phyloP scores from a whole-genome alignment of 2,113 vertebrate genomes.

The Microcebus murinus region DNA sequence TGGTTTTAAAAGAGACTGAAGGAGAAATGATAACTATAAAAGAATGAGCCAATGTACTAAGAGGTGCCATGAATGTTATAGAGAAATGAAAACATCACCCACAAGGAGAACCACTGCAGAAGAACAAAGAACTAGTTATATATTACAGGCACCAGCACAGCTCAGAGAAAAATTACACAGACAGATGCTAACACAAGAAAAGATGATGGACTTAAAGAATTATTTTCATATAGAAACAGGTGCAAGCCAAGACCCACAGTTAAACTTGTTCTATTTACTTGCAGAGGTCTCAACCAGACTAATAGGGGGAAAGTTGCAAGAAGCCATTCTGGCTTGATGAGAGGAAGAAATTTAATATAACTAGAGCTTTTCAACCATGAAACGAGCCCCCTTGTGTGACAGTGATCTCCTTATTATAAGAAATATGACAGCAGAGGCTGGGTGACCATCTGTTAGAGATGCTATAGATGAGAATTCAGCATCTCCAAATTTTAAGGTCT shows the following conservation, averaged over 20 bases:
- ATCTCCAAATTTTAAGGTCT: slow-evolving; percentile 12
- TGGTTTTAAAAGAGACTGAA: not conserved
- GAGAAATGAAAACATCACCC: not conserved
- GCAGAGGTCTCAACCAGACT: not conserved
- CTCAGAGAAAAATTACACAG: not conserved
- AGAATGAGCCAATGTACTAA: not conserved
- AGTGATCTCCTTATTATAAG: not conserved
- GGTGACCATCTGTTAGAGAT: not conserved
- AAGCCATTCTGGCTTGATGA: slow-evolving; percentile 35
- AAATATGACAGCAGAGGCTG: not conserved
- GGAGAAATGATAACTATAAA: not conserved
- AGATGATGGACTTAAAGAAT: not conserved
- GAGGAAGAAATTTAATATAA: slow-evolving; percentile 51
- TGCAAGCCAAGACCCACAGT: not conserved
- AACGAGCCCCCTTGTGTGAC: not conserved
- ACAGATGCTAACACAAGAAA: not conserved
- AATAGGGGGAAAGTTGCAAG: not conserved
- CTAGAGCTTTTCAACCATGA: not conserved
- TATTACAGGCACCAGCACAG: not conserved
- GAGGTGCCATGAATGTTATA: not conserved
- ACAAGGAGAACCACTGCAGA: not conserved
- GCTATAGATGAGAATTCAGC: not conserved
- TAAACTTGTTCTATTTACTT: slow-evolving; percentile 38
- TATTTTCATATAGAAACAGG: slow-evolving; percentile 20
- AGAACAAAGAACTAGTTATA: not conserved